phyloP scores from a whole-genome alignment of 2,888 invertebrate species.

The Leptinotarsa haldemani region DNA sequence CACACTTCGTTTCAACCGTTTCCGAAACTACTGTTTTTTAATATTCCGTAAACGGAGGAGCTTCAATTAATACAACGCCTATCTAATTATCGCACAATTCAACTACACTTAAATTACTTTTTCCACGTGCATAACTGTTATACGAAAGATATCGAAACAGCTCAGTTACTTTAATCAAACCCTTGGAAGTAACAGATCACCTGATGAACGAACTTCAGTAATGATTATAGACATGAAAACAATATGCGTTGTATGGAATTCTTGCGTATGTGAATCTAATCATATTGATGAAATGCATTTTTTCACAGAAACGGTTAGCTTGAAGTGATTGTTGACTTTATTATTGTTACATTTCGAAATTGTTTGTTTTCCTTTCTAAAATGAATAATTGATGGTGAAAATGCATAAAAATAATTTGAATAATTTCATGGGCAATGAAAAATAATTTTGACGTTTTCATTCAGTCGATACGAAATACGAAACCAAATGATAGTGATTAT shows the following conservation, averaged over 20 bases:
- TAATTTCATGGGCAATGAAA: too few species aligned
- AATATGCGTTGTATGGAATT: constrained; percentile 3
- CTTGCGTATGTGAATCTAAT: constrained; percentile 10
- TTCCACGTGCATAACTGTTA: constrained; percentile 29
- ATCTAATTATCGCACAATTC: constrained; percentile 5
- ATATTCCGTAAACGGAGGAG: background rate
- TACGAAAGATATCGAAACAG: constrained; percentile 29
- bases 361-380: too few species aligned
- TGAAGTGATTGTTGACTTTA: background rate
- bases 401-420: too few species aligned
- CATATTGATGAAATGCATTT: background rate
- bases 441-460: too few species aligned
- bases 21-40: constrained; percentile 19
- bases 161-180: constrained; percentile 39
- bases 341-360: background rate
- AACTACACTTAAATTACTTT: background rate
- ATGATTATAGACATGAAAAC: background rate
- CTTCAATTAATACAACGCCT: constrained; percentile 5
- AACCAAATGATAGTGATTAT: too few species aligned
- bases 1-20: constrained; percentile 10
- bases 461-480: too few species aligned
- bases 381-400: too few species aligned
- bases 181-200: constrained; percentile 22
- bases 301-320: background rate
- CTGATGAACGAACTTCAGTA: constrained; percentile 1